These are phyloP conservation scores for Poecilia latipinna DNA, from an alignment of 2,113 vertebrate genomes.

Conservation along the genomic window DNA sequence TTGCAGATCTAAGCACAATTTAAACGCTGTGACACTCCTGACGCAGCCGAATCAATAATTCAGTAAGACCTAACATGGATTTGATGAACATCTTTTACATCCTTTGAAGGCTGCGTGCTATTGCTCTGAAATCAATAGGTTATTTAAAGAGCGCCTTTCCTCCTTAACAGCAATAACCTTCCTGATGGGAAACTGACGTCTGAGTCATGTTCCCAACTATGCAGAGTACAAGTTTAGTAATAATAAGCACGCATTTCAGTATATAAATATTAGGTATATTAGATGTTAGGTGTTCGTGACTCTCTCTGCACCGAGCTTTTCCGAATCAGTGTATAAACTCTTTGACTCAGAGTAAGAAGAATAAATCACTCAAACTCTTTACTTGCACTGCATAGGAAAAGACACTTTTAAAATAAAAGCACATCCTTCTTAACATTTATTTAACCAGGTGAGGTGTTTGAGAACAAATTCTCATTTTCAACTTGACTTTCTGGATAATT, in stretches of 20 bases:
- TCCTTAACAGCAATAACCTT: constrained; percentile 5
- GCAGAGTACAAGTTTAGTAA: neutral
- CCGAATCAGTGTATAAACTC: neutral
- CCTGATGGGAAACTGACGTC: neutral
- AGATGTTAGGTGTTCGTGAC: neutral
- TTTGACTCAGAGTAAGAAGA: neutral
- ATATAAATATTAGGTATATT: neutral
- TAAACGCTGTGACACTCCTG: constrained; percentile 45
- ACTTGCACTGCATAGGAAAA: neutral
- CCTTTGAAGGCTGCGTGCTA: constrained; percentile 43
- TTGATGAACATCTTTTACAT: constrained; percentile 64
- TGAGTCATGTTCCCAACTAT: neutral
- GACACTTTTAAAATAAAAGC: neutral
- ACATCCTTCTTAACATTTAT: too few species aligned
- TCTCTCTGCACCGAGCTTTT: neutral
- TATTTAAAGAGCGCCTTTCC: constrained; percentile 17
- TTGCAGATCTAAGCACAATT: constrained; percentile 20
- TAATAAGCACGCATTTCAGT: neutral
- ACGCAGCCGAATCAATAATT: constrained; percentile 43
- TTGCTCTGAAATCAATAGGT: constrained; percentile 39
- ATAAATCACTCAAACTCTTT: neutral
- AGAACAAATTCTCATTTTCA: too few species aligned
- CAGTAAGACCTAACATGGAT: constrained; percentile 36
- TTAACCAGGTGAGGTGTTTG: too few species aligned
- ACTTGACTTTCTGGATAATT: too few species aligned